A percentile compares a stretch with the other conserved stretches of the same genome.
phyloP scores from a whole-genome alignment of 2,888 invertebrate species.

The Fragum fragum region DNA sequence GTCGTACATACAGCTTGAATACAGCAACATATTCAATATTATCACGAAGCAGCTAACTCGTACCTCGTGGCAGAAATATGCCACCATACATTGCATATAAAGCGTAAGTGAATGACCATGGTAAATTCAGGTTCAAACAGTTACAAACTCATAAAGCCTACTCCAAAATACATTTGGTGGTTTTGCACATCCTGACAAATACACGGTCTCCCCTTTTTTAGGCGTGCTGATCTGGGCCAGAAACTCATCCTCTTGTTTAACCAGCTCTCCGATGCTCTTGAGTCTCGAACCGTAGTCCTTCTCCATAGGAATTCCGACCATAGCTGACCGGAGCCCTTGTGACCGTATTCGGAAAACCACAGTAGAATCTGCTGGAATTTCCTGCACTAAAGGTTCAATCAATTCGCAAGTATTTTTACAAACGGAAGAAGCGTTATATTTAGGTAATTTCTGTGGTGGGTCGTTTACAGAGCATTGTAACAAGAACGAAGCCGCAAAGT shows the following conservation, averaged over 20 bases:
- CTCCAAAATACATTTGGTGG: constrained; percentile 68
- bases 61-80: no score
- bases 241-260: constrained; percentile 49
- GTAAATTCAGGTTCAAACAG: constrained; percentile 52
- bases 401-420: constrained; percentile 60
- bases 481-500: constrained; percentile 63
- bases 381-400: constrained; percentile 57
- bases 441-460: constrained; percentile 58
- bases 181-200: constrained; percentile 55
- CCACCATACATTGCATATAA: no score
- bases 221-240: constrained; percentile 50
- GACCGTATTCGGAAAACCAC: constrained; percentile 60
- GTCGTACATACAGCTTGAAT: no score
- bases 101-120: no score
- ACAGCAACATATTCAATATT: no score
- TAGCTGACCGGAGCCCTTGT: constrained; percentile 44
- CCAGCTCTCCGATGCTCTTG: constrained; percentile 54
- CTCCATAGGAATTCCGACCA: constrained; percentile 63
- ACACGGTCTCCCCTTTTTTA: constrained; percentile 51
- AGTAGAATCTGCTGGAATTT: constrained; percentile 61
- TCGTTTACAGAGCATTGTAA: constrained; percentile 53
- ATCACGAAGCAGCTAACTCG: no score
- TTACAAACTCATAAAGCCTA: constrained; percentile 60
- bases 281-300: constrained; percentile 51
- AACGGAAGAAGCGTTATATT: constrained; percentile 66